Evolutionary conservation across 2,888 invertebrate species (phyloP), one percentile per base, ranked within the genome.

Genomic region (Archaeoteleia sp.): DNA sequence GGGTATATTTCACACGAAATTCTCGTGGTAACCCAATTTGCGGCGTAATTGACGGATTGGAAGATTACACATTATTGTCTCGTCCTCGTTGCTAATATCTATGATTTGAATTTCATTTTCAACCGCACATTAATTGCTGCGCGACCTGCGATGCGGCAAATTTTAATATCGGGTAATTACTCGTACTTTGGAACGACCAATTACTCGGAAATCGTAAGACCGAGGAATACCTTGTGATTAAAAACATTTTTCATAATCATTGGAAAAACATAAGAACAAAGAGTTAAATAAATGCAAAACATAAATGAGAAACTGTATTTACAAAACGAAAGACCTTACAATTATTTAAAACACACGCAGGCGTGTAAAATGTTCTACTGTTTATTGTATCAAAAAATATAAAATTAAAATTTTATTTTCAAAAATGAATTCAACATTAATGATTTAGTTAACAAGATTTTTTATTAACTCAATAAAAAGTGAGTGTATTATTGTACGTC

Each of bases 81-180:
- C 40, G 35, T n/a, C n/a, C n/a, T n/a, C 27, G 20, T 51, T 29
- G 29, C 35, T 20, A 45, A 51, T 30, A 34, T 27, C 27, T 45
- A 17, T 34, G 29, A 60, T 42, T 51, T 13, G 5, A 10, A 37
- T 49, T 7, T 23, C 23, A 23, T 7, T 23, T 23, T 23, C 9
- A 17, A 30, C 45, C 20, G 17, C 1, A 12, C 29, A 20, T 10
- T 51, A 60, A 60, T 60, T 51, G 45, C 27, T 30, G 34, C 48
- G 45, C 43, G 25, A 30, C 9, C 37, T 23, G 17, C 43, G 60
- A 45, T 49, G 51, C 60, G 51, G 51, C 51, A 51, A 60, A 60
- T 60, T 51, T 51, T 60, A 60, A 60, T 60, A 40, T 40, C 40
- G 25, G 25, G 8, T 34, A 58, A 48, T 48, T 58, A 58, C 32